Percentiles rank a stretch among this genome's conserved stretches.
phyloP scores from a whole-genome alignment of 2,797 vertebrate species.

The Hirundo rustica region DNA sequence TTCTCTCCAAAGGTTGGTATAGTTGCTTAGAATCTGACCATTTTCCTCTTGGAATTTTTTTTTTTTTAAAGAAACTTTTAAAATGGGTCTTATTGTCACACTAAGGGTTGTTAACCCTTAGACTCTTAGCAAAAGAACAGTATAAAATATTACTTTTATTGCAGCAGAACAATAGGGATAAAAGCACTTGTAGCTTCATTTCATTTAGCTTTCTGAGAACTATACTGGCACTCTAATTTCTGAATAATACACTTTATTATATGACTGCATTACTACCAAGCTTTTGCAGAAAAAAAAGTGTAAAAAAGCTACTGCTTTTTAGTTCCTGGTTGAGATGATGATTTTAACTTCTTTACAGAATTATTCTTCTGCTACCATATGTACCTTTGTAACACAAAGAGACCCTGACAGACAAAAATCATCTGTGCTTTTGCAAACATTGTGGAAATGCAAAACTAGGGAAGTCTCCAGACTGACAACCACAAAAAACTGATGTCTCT shows the following conservation, averaged over 20 bases:
- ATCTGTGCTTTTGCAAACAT: neutral
- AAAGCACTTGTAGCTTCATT: neutral
- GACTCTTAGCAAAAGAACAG: neutral
- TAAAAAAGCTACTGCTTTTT: neutral
- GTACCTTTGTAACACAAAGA: neutral
- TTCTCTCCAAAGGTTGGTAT: neutral
- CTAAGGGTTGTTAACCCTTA: neutral
- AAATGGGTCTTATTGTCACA: neutral
- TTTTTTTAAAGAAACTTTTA: neutral
- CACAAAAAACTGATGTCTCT: neutral
- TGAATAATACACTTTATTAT: neutral
- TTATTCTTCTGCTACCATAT: neutral
- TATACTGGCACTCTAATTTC: neutral
- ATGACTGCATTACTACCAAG: neutral
- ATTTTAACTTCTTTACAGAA: neutral
- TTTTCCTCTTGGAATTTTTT: neutral
- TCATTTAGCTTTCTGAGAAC: neutral
- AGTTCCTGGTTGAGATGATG: neutral
- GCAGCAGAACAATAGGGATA: neutral
- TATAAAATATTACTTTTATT: neutral
- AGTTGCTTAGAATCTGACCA: neutral
- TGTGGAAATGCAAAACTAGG: neutral
- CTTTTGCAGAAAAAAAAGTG: neutral
- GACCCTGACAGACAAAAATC: conserved; percentile 15
- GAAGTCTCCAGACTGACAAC: neutral